Conservation (phyloP, 2,113 vertebrate species). For the Oplegnathus fasciatus region DNA sequence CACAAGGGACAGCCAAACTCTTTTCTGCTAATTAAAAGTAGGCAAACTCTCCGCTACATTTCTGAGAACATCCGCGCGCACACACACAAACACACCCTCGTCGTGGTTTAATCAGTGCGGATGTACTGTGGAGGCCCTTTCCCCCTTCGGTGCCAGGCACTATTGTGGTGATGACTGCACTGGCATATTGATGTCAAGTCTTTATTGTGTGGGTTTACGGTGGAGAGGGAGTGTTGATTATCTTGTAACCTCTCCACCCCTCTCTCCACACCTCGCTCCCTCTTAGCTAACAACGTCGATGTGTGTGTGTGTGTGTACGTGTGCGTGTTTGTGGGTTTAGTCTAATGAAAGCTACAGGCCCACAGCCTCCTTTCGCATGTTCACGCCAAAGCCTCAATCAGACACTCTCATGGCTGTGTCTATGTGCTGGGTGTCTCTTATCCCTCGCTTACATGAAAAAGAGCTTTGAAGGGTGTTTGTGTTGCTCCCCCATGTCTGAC, state of each 20-base stretch:
- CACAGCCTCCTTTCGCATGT: conserved; percentile 43
- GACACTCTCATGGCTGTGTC: conserved; percentile 46
- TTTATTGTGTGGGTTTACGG: conserved; percentile 77
- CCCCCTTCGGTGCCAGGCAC: conserved; percentile 52
- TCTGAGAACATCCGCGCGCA: not conserved
- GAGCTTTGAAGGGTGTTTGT: conserved; percentile 78
- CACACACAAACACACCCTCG: conserved; percentile 18
- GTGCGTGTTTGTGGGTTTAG: conserved; percentile 53
- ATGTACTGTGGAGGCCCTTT: conserved; percentile 60
- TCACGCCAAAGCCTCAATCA: conserved; percentile 60
- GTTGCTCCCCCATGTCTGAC: conserved; percentile 70
- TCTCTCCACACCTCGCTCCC: conserved; percentile 58
- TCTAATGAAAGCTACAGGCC: conserved; percentile 72
- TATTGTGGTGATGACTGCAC: conserved; percentile 63
- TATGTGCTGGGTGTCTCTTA: conserved; percentile 56
- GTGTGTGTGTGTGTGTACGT: conserved; percentile 25
- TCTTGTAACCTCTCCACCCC: conserved; percentile 72
- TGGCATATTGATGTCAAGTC: conserved; percentile 76
- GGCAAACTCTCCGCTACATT: conserved; percentile 29
- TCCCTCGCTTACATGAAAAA: conserved; percentile 67
- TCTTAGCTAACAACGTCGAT: conserved; percentile 60
- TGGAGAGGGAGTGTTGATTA: conserved; percentile 71
- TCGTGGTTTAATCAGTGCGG: conserved; percentile 68
- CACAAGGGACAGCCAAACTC: not conserved
- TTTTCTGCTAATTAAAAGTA: conserved; percentile 52